Percentiles rank a stretch among this genome's conserved stretches.
Conservation (phyloP, 2,888 invertebrate genomes). For the Caenorhabditis parvicauda region DNA sequence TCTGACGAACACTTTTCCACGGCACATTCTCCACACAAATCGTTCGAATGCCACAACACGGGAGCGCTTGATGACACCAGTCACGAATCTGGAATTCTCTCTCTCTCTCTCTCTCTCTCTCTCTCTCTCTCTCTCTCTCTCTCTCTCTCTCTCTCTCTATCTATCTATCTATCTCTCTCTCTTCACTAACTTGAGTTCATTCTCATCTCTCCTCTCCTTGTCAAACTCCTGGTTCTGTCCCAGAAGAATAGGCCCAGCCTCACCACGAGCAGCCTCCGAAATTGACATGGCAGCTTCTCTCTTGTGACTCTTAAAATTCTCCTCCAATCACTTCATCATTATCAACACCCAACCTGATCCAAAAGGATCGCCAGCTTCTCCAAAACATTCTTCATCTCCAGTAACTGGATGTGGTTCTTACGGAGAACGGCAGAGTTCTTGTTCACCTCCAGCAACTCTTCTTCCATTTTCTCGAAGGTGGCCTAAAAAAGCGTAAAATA, state of each 20-base stretch:
- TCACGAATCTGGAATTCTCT: slow-evolving; percentile 77
- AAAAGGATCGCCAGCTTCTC: slow-evolving; percentile 41
- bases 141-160: too few relatives aligned
- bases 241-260: slow-evolving; percentile 34
- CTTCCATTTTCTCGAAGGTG: slow-evolving; percentile 55
- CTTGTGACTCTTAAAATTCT: slow-evolving; percentile 31
- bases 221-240: slow-evolving; percentile 27
- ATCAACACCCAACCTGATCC: slow-evolving; percentile 28
- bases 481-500: slow-evolving; percentile 19
- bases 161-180: neutral
- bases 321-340: neutral
- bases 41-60: slow-evolving; percentile 91
- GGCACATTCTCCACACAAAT: slow-evolving; percentile 94
- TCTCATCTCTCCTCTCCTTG: slow-evolving; percentile 36
- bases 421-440: slow-evolving; percentile 39
- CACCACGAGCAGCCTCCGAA: slow-evolving; percentile 44
- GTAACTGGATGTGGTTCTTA: slow-evolving; percentile 45
- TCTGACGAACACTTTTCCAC: slow-evolving; percentile 75
- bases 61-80: slow-evolving; percentile 90
- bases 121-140: too few relatives aligned
- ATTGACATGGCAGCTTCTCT: slow-evolving; percentile 50
- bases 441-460: slow-evolving; percentile 49
- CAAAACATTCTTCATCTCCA: slow-evolving; percentile 52
- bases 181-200: slow-evolving; percentile 35
- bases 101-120: too few relatives aligned